Evolutionary conservation across 2,797 vertebrate species (phyloP).

Genomic region (Falco novaeseelandiae): DNA sequence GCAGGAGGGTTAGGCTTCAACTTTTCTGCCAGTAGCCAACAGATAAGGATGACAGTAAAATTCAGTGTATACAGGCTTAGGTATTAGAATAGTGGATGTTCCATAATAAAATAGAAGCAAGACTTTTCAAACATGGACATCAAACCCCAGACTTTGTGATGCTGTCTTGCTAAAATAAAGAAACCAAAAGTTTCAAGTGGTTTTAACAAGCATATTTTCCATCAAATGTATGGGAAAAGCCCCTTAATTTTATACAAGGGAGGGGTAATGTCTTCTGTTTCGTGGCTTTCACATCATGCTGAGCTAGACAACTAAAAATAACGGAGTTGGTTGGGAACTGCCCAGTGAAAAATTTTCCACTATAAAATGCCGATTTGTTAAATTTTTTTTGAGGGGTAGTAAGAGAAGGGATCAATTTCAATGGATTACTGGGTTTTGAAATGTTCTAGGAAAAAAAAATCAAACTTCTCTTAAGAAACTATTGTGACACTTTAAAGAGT

Average conservation of each 20-base stretch:
- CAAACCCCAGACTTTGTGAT: neutral
- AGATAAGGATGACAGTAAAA: neutral
- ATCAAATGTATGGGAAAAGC: fast-evolving
- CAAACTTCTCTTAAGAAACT: neutral
- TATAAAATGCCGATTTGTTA: neutral
- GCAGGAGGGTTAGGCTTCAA: neutral
- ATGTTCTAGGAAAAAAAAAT: neutral
- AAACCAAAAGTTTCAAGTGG: neutral
- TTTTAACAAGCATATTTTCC: neutral
- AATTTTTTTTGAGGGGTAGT: no score
- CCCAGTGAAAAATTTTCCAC: neutral
- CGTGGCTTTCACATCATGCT: neutral
- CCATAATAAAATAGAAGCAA: neutral
- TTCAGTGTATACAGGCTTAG: neutral
- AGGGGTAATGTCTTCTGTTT: fast-evolving
- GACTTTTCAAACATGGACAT: neutral
- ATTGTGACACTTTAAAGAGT: fast-evolving
- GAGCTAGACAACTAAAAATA: neutral
- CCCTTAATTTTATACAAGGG: neutral
- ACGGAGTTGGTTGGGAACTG: neutral
- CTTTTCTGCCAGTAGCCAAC: neutral
- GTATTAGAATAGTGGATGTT: neutral
- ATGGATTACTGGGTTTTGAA: neutral
- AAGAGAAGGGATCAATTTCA: neutral
- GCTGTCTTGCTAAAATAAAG: neutral